Percentiles rank a stretch among this genome's conserved stretches.
These are phyloP conservation scores for Acropternis orthonyx DNA, from an alignment of 2,797 vertebrate genomes.

Conservation along the genomic window DNA sequence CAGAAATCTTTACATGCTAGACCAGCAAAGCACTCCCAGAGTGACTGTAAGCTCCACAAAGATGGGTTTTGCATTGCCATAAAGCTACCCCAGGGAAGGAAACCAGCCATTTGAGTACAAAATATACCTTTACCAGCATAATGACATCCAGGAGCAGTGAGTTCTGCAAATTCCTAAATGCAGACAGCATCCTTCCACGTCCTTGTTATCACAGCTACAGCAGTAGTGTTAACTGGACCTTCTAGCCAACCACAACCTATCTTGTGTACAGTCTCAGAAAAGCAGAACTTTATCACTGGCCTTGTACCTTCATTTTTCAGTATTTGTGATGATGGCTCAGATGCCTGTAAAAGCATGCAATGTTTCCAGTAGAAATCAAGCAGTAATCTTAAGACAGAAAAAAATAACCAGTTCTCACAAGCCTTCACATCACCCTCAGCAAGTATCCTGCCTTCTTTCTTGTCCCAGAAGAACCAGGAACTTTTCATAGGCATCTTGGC, in stretches of 20 bases:
- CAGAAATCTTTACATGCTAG: neutral
- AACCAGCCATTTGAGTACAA: neutral
- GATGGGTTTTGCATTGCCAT: neutral
- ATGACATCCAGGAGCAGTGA: neutral
- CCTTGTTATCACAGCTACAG: neutral
- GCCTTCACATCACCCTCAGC: neutral
- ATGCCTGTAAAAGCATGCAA: neutral
- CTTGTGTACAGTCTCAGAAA: neutral
- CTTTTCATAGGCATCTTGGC: neutral
- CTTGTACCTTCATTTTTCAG: neutral
- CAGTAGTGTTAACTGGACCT: neutral
- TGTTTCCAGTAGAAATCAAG: neutral
- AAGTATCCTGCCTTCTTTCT: neutral
- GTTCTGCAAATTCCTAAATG: neutral
- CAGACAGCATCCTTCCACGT: neutral
- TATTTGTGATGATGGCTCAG: neutral
- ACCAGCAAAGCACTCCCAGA: slow-evolving; percentile 19
- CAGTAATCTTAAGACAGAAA: neutral
- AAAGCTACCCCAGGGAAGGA: neutral
- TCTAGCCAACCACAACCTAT: neutral
- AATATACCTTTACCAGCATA: neutral
- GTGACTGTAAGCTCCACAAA: neutral
- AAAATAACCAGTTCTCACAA: neutral
- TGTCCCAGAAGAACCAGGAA: neutral
- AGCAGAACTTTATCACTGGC: neutral